Percentiles rank a stretch among this genome's conserved stretches.
These are phyloP conservation scores for Idris sp. DNA, from an alignment of 1,140 invertebrate genomes.

Conservation along the genomic window DNA sequence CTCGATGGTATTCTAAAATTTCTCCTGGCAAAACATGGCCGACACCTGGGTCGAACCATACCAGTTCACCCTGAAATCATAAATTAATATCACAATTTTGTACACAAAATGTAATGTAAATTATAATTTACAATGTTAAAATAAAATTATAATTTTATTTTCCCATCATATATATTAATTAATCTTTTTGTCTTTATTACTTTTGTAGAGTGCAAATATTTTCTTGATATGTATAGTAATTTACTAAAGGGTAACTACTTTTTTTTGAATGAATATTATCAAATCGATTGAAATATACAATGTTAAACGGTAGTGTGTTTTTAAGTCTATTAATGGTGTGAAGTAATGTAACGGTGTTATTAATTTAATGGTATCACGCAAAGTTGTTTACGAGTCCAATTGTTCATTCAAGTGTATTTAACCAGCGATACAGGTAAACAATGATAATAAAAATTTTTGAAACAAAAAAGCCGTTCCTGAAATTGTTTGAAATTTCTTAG, in stretches of 20 bases:
- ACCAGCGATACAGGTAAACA: not conserved
- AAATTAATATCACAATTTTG: conserved; percentile 18
- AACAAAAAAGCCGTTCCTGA: too few relatives aligned
- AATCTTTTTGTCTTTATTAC: too few relatives aligned
- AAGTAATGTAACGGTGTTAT: conserved; percentile 30
- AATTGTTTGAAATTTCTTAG: too few relatives aligned
- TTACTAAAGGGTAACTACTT: too few relatives aligned
- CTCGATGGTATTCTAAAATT: conserved; percentile 90
- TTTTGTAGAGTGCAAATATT: too few relatives aligned
- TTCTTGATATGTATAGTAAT: too few relatives aligned
- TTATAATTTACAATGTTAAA: too few relatives aligned
- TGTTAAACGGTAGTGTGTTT: conserved; percentile 22
- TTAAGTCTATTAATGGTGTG: conserved; percentile 19
- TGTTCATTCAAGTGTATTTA: conserved; percentile 10
- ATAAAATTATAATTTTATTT: too few relatives aligned
- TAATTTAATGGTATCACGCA: conserved; percentile 38
- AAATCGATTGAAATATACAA: conserved; percentile 18
- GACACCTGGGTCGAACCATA: conserved; percentile 95
- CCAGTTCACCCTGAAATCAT: conserved; percentile 84
- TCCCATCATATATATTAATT: too few relatives aligned
- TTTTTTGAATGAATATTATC: conserved; percentile 4
- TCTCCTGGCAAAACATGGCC: conserved; percentile 93
- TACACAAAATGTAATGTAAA: too few relatives aligned
- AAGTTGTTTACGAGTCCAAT: conserved; percentile 18
- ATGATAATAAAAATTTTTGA: too few relatives aligned